A percentile compares a stretch with the other conserved stretches of the same genome.
Evolutionary conservation across 2,113 vertebrate genomes (phyloP).

Genomic region (Ceuthmochares aereus): DNA sequence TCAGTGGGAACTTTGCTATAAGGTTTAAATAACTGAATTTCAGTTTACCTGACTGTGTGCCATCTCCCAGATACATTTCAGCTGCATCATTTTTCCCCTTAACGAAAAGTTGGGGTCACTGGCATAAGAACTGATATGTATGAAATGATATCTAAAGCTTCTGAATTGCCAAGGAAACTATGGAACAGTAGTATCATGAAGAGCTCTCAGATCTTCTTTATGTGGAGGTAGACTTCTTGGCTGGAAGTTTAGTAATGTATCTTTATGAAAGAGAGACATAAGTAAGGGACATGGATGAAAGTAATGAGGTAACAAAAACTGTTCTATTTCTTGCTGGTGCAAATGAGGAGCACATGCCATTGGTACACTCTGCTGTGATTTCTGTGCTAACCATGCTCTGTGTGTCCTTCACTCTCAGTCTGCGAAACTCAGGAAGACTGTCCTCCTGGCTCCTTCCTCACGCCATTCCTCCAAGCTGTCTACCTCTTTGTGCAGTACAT

Average conservation of each 20-base stretch:
- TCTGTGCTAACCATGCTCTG: background rate
- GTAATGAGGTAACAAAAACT: background rate
- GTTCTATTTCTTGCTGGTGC: background rate
- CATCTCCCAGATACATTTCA: background rate
- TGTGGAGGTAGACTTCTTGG: background rate
- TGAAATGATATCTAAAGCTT: background rate
- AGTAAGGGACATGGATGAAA: too few species aligned
- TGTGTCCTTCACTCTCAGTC: slow-evolving; percentile 74
- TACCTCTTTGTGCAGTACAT: slow-evolving; percentile 98
- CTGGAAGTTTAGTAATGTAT: background rate
- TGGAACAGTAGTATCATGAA: background rate
- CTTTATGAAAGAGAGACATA: background rate
- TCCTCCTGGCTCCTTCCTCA: slow-evolving; percentile 89
- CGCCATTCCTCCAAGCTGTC: slow-evolving; percentile 91
- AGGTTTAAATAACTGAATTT: background rate
- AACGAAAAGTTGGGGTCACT: background rate
- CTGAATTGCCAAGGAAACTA: background rate
- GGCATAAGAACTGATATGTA: background rate
- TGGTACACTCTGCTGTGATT: background rate
- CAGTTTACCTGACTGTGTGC: background rate
- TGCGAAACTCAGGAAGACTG: slow-evolving; percentile 80
- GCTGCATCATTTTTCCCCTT: background rate
- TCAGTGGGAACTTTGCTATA: background rate
- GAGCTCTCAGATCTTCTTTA: background rate
- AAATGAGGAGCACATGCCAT: background rate